Conservation (phyloP, 2,113 vertebrate species). For the Anhinga anhinga region DNA sequence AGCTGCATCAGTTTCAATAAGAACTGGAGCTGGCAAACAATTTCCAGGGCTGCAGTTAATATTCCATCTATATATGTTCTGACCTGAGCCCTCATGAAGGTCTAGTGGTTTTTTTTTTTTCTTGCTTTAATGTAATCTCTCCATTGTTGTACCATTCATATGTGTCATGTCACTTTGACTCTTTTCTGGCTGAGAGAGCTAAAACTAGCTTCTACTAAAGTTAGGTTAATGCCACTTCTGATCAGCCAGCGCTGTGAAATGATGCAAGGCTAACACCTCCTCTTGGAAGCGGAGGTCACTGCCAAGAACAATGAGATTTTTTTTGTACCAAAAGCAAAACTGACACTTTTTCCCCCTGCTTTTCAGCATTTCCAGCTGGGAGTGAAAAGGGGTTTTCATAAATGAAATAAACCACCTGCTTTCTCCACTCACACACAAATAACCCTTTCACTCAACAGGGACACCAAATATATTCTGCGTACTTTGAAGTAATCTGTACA, state of each 20-base stretch:
- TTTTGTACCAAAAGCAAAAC: neutral
- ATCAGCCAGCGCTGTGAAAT: neutral
- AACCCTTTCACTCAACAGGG: neutral
- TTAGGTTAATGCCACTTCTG: neutral
- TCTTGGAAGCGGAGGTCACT: conserved; percentile 5
- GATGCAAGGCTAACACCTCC: conserved; percentile 2
- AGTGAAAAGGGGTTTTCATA: neutral
- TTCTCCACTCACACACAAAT: neutral
- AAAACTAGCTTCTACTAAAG: neutral
- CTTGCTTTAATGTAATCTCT: neutral
- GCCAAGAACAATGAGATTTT: neutral
- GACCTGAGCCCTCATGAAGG: neutral
- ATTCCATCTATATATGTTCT: neutral
- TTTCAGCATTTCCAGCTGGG: conserved; percentile 4
- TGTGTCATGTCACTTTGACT: neutral
- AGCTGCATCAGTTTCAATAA: neutral
- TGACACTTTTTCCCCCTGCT: neutral
- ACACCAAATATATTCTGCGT: neutral
- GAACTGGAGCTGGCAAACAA: neutral
- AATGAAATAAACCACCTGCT: conserved; percentile 27
- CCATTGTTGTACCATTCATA: neutral
- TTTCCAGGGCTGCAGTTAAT: neutral
- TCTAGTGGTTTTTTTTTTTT: neutral
- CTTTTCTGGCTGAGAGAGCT: neutral
- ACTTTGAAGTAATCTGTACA: neutral